Evolutionary conservation across 2,113 vertebrate genomes (phyloP).

Genomic region (Seriola aureovittata): DNA sequence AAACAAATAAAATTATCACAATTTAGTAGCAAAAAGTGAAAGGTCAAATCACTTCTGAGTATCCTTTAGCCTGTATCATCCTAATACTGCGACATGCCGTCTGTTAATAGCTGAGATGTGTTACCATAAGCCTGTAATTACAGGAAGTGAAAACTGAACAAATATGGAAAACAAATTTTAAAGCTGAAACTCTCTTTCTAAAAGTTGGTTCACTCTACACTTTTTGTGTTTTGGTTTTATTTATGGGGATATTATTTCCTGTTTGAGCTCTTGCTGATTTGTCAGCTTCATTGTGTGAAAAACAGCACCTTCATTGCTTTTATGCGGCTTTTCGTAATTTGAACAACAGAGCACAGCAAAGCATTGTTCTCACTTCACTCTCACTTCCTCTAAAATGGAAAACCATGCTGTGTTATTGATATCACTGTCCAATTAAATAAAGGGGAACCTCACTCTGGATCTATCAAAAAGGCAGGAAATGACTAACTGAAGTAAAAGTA

Average conservation of each 20-base stretch:
- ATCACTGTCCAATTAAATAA: constrained; percentile 6
- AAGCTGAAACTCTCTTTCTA: background rate
- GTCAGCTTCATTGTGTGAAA: background rate
- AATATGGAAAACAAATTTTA: background rate
- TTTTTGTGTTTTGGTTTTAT: background rate
- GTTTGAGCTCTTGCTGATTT: background rate
- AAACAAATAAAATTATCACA: too few relatives aligned
- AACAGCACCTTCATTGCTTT: background rate
- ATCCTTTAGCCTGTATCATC: too few relatives aligned
- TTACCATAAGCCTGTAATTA: background rate
- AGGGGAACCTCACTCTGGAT: background rate
- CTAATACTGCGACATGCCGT: too few relatives aligned
- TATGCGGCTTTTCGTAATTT: background rate
- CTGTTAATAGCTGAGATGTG: background rate
- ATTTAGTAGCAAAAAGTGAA: too few relatives aligned
- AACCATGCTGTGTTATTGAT: background rate
- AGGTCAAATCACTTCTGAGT: too few relatives aligned
- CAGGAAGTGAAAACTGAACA: too few relatives aligned
- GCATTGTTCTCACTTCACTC: background rate
- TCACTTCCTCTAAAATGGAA: background rate
- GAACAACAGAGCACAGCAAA: background rate
- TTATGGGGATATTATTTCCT: background rate
- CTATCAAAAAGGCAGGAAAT: background rate
- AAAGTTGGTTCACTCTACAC: background rate
- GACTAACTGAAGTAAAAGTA: background rate